phyloP scores from a whole-genome alignment of 2,113 vertebrate genomes.

The Scalopus aquaticus region DNA sequence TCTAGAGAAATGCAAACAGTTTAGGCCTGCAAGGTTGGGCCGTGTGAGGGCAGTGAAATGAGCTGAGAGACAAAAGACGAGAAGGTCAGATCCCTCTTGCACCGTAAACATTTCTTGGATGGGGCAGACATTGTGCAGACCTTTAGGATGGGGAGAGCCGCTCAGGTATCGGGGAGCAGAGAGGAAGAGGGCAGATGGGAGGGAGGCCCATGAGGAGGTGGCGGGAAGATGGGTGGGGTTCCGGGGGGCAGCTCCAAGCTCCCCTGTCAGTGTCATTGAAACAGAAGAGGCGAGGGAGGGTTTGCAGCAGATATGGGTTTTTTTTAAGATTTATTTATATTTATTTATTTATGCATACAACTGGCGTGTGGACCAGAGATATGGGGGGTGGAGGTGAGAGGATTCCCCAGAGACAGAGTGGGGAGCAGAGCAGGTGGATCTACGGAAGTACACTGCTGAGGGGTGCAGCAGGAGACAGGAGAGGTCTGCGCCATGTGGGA shows the following conservation, averaged over 20 bases:
- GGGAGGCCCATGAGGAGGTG: neutral
- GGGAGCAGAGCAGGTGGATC: too few relatives aligned
- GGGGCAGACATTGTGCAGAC: rapidly evolving
- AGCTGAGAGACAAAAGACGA: too few relatives aligned
- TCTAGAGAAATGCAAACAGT: neutral
- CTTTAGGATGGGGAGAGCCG: neutral
- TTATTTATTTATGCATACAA: too few relatives aligned
- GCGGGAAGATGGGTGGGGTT: neutral
- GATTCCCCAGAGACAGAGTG: too few relatives aligned
- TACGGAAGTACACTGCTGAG: too few relatives aligned
- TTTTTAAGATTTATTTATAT: too few relatives aligned
- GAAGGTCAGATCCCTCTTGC: neutral
- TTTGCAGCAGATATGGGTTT: neutral
- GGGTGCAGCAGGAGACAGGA: too few relatives aligned
- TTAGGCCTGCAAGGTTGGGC: neutral
- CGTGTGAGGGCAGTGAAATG: neutral
- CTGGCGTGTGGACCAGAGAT: too few relatives aligned
- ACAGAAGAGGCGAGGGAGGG: neutral
- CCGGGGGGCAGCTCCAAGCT: too few relatives aligned
- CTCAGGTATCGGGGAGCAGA: neutral
- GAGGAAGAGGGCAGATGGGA: neutral
- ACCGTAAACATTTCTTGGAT: neutral
- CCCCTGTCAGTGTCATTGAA: neutral
- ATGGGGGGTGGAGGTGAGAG: too few relatives aligned
- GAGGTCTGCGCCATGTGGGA: too few relatives aligned